A percentile compares a stretch with the other conserved stretches of the same genome.
Conservation (phyloP, 2,113 vertebrate genomes). For the Scytalopus superciliaris region DNA sequence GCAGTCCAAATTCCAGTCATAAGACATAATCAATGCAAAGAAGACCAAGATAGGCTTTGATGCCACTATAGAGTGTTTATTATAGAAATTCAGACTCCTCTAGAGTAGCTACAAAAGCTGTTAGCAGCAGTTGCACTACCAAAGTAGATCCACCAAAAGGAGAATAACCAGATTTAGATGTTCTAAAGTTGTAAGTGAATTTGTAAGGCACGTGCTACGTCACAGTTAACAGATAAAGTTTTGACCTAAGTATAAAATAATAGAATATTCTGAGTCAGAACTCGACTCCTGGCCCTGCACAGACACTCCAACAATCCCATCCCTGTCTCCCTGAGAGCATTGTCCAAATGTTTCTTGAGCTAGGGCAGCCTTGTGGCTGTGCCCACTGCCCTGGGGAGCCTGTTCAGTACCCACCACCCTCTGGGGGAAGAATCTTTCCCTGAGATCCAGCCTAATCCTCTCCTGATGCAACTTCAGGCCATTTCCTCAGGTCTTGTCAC, state of each 20-base stretch:
- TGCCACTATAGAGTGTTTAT: background rate
- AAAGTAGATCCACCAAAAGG: background rate
- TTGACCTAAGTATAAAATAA: background rate
- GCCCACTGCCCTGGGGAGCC: background rate
- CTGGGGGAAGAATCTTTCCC: background rate
- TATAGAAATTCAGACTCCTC: background rate
- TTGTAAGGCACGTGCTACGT: background rate
- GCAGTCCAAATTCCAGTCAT: background rate
- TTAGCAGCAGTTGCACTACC: background rate
- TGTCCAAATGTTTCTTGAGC: background rate
- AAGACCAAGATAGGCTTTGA: background rate
- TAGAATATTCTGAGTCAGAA: background rate
- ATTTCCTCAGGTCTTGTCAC: background rate
- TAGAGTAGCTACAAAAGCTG: background rate
- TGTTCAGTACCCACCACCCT: background rate
- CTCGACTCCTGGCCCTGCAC: background rate
- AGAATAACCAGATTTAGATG: background rate
- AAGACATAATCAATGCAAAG: rapidly evolving
- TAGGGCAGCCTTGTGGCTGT: background rate
- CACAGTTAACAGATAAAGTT: background rate
- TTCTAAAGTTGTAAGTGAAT: background rate
- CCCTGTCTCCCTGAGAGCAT: background rate
- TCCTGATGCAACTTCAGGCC: background rate
- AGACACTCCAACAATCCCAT: background rate
- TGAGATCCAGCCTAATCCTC: background rate